These are phyloP conservation scores for Boleophthalmus pectinirostris DNA, from an alignment of 2,113 vertebrate genomes.

Conservation along the genomic window DNA sequence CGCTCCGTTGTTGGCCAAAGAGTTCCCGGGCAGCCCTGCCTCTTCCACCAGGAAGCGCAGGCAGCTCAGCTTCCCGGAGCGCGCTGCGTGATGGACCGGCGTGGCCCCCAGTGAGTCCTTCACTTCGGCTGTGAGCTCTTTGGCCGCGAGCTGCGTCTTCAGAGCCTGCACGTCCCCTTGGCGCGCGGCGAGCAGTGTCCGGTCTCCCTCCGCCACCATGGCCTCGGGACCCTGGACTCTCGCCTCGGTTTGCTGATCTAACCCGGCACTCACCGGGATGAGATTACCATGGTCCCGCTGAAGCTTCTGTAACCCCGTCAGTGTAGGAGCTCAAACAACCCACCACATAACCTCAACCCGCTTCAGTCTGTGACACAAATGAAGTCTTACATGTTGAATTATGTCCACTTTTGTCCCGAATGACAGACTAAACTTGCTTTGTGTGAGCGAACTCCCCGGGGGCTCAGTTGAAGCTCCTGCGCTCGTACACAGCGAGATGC, in stretches of 20 bases:
- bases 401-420: neutral
- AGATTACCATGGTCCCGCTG: slow-evolving; percentile 20
- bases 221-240: slow-evolving; percentile 18
- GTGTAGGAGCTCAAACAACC: neutral
- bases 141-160: slow-evolving; percentile 72
- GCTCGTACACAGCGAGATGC: slow-evolving; percentile 12
- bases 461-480: slow-evolving; percentile 10
- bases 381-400: slow-evolving; percentile 4
- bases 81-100: slow-evolving; percentile 88
- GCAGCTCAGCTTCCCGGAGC: slow-evolving; percentile 84
- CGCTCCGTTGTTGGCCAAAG: slow-evolving; percentile 87
- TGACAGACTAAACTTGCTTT: slow-evolving; percentile 17
- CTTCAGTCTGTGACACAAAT: neutral
- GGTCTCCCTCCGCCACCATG: slow-evolving; percentile 81
- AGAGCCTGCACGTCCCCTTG: slow-evolving; percentile 85
- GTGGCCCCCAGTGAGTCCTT: slow-evolving; percentile 86
- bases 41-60: slow-evolving; percentile 90
- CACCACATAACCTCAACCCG: slow-evolving; percentile 12
- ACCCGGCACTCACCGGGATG: slow-evolving; percentile 46
- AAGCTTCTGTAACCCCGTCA: slow-evolving; percentile 16
- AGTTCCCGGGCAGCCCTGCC: slow-evolving; percentile 76
- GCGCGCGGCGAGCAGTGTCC: slow-evolving; percentile 82
- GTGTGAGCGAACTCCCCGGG: neutral
- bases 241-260: slow-evolving; percentile 5
- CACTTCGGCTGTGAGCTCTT: slow-evolving; percentile 71